These are phyloP conservation scores for Xenentodon cancila DNA, from an alignment of 2,797 vertebrate species.

Conservation along the genomic window DNA sequence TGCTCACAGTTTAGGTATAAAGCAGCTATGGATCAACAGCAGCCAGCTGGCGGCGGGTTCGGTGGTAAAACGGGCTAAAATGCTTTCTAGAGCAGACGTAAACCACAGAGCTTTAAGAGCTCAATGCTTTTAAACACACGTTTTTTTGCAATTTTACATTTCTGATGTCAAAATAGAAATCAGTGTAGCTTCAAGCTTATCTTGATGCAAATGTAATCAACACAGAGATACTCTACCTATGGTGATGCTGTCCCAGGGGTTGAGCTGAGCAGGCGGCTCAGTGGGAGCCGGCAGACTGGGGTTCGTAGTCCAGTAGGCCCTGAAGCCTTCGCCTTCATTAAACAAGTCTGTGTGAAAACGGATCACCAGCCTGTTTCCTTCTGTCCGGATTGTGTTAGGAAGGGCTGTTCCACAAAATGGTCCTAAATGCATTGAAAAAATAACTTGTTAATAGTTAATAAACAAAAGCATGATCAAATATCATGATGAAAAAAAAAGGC, in stretches of 20 bases:
- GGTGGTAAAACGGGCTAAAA: too few species aligned
- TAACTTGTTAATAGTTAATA: neutral
- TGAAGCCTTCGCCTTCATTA: constrained; percentile 81
- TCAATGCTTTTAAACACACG: too few species aligned
- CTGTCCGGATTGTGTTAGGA: constrained; percentile 68
- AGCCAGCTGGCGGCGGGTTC: too few species aligned
- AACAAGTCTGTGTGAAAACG: constrained; percentile 79
- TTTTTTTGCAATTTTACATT: too few species aligned
- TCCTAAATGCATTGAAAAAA: constrained; percentile 60
- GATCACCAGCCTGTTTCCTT: constrained; percentile 73
- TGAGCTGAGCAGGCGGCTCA: constrained; percentile 73
- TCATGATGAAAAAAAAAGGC: too few species aligned
- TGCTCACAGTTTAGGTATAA: too few species aligned
- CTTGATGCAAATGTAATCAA: neutral
- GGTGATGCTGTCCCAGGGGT: constrained; percentile 80
- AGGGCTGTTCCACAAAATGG: constrained; percentile 79
- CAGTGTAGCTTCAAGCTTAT: neutral
- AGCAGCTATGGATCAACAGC: too few species aligned
- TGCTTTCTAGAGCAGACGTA: too few species aligned
- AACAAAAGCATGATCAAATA: neutral
- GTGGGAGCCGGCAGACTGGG: constrained; percentile 71
- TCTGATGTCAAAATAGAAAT: neutral
- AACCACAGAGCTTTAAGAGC: too few species aligned
- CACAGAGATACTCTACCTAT: constrained; percentile 68
- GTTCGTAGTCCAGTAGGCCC: constrained; percentile 82